Conservation (phyloP, 2,888 invertebrate genomes). For the Oscheius sp. region DNA sequence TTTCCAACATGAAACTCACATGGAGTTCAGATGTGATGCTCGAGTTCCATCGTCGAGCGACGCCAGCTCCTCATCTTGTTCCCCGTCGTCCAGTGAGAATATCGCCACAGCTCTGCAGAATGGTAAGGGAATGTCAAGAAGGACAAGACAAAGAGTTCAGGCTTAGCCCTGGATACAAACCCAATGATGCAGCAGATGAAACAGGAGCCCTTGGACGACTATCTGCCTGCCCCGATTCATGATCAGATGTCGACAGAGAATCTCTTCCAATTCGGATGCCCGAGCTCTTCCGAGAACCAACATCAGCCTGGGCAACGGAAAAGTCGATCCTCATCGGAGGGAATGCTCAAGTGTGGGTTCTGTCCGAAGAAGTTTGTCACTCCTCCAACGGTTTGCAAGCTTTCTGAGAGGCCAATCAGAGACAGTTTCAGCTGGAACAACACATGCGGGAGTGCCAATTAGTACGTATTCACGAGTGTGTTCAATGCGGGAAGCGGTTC, state of each 20-base stretch:
- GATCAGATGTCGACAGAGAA: background rate
- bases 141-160: background rate
- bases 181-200: conserved; percentile 13
- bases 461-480: conserved; percentile 65
- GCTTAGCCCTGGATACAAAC: background rate
- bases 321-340: conserved; percentile 43
- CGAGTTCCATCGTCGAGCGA: conserved; percentile 32
- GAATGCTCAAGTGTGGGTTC: conserved; percentile 64
- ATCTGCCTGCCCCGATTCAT: conserved; percentile 24
- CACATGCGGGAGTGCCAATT: conserved; percentile 68
- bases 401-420: background rate
- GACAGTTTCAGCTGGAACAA: conserved; percentile 58
- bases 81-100: conserved; percentile 30
- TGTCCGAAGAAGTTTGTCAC: conserved; percentile 67
- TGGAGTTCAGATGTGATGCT: conserved; percentile 14
- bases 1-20: background rate
- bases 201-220: conserved; percentile 32
- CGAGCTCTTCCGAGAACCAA: conserved; percentile 3
- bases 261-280: background rate
- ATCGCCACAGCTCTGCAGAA: conserved; percentile 12
- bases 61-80: conserved; percentile 30
- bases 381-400: conserved; percentile 46
- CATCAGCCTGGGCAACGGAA: too few relatives aligned
- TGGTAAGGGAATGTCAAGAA: background rate
- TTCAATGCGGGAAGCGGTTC: conserved; percentile 66